These are phyloP conservation scores for Chunga burmeisteri DNA, from an alignment of 2,113 vertebrate genomes.

Conservation along the genomic window DNA sequence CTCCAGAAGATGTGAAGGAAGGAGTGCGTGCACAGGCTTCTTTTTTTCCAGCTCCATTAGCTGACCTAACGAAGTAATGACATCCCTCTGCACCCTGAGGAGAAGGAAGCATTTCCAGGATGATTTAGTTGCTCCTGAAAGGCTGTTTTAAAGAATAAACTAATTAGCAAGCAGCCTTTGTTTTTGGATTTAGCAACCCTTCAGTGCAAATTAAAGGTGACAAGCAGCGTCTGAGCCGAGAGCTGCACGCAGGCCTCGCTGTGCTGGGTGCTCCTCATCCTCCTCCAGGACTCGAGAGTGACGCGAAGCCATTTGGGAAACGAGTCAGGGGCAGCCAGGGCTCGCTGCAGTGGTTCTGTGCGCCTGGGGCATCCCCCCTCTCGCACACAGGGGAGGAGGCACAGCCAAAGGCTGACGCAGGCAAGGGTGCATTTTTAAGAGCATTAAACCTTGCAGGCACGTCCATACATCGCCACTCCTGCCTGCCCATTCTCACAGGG, in stretches of 20 bases:
- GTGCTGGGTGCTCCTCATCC: neutral
- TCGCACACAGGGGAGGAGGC: neutral
- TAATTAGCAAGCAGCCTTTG: neutral
- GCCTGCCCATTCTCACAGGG: neutral
- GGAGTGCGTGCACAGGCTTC: fast-evolving
- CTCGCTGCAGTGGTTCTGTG: fast-evolving
- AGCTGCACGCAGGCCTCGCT: fast-evolving
- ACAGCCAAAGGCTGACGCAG: too few species aligned
- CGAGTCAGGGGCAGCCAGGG: fast-evolving
- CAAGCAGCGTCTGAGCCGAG: neutral
- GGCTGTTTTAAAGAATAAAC: neutral
- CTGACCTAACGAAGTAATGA: neutral
- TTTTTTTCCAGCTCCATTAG: neutral
- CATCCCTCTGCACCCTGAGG: neutral
- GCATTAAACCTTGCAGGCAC: neutral
- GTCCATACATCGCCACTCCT: neutral
- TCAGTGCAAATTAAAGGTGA: neutral
- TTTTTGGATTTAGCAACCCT: neutral
- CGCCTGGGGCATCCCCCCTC: neutral
- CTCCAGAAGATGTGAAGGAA: neutral
- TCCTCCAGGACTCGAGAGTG: neutral
- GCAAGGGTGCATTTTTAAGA: neutral
- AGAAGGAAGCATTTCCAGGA: neutral
- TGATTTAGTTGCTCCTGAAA: neutral
- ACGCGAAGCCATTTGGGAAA: neutral